Percentiles rank a stretch among this genome's conserved stretches.
Conservation (phyloP, 2,888 invertebrate species). For the Charanyca ferruginea region DNA sequence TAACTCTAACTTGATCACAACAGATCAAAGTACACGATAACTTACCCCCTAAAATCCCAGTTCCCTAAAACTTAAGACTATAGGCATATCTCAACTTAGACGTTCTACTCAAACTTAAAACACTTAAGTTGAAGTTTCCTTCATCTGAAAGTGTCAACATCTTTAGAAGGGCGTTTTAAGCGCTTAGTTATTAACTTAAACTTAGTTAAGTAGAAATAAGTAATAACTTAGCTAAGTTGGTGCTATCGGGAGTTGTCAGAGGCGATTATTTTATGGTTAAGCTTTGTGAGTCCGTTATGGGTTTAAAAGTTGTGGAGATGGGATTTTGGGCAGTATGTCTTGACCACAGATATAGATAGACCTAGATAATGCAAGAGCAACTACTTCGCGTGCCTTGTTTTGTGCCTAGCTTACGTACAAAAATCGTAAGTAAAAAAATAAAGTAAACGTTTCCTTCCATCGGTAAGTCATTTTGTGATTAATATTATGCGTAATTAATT, state of each 20-base stretch:
- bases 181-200: constrained; percentile 65
- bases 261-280: constrained; percentile 61
- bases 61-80: constrained; percentile 38
- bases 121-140: constrained; percentile 54
- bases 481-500: too few relatives aligned
- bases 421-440: too few relatives aligned
- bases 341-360: too few relatives aligned
- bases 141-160: constrained; percentile 63
- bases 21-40: not conserved
- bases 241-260: constrained; percentile 60
- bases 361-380: too few relatives aligned
- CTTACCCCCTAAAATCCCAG: constrained; percentile 21
- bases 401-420: too few relatives aligned
- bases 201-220: constrained; percentile 59
- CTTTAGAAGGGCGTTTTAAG: constrained; percentile 63
- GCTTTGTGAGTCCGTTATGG: constrained; percentile 33
- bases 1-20: constrained; percentile 1
- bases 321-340: not conserved
- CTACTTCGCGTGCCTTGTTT: too few relatives aligned
- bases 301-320: not conserved
- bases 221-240: constrained; percentile 61
- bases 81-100: constrained; percentile 35
- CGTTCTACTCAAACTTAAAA: constrained; percentile 45
- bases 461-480: too few relatives aligned
- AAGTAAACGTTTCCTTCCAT: too few relatives aligned